These are phyloP conservation scores for Phalacrocorax brasilianus DNA, from an alignment of 2,113 vertebrate genomes.

Conservation along the genomic window DNA sequence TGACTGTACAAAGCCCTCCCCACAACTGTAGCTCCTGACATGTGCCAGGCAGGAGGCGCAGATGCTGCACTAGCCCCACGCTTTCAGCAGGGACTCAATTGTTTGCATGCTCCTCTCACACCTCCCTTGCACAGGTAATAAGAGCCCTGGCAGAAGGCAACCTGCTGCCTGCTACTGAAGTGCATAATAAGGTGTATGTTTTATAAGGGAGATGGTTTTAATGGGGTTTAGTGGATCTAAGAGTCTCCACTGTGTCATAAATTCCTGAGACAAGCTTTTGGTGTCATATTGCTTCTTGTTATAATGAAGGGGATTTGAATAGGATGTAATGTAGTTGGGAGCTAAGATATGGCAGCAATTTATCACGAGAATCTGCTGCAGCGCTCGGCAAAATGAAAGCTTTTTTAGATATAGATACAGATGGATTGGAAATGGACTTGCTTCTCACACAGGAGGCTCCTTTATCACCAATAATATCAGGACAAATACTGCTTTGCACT, in stretches of 20 bases:
- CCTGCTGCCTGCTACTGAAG: background rate
- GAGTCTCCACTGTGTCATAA: slow-evolving; percentile 57
- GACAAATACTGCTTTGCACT: slow-evolving; percentile 37
- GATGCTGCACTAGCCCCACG: fast-evolving
- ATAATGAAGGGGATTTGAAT: slow-evolving; percentile 69
- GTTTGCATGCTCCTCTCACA: background rate
- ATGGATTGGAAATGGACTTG: slow-evolving; percentile 37
- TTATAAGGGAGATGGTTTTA: slow-evolving; percentile 59
- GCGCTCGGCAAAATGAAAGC: background rate
- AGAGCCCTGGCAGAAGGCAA: background rate
- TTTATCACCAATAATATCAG: slow-evolving; percentile 38
- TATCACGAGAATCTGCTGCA: background rate
- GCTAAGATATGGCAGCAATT: slow-evolving; percentile 46
- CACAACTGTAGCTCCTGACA: background rate
- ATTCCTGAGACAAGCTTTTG: slow-evolving; percentile 53
- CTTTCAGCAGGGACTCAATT: background rate
- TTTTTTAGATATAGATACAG: slow-evolving; percentile 43
- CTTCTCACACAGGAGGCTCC: slow-evolving; percentile 29
- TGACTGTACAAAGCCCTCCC: background rate
- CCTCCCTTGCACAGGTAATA: background rate
- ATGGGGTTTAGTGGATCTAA: slow-evolving; percentile 61
- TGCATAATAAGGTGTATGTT: slow-evolving; percentile 45
- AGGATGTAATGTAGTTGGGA: slow-evolving; percentile 52
- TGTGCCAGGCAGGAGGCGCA: background rate
- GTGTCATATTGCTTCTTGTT: slow-evolving; percentile 59